Conservation (phyloP, 2,888 invertebrate species). For the Polia nebulosa region DNA sequence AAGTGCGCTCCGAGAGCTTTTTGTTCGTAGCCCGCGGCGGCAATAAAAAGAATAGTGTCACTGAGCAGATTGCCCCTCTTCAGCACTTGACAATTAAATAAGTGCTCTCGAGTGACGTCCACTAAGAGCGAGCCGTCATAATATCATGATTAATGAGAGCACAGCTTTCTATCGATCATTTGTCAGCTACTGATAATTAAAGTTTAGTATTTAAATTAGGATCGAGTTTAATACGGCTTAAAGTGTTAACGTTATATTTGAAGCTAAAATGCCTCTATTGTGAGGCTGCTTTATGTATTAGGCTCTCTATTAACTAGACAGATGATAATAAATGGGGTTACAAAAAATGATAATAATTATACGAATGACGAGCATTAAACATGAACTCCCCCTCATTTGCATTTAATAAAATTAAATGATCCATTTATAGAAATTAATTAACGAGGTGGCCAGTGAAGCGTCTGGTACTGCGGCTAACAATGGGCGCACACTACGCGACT, state of each 20-base stretch:
- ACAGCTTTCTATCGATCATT: slow-evolving; percentile 86
- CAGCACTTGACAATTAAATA: slow-evolving; percentile 90
- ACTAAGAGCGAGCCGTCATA: slow-evolving; percentile 85
- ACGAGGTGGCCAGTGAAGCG: slow-evolving; percentile 89
- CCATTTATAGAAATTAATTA: slow-evolving; percentile 91
- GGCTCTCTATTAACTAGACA: slow-evolving; percentile 43
- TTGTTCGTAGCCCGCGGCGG: slow-evolving; percentile 85
- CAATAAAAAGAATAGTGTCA: slow-evolving; percentile 89
- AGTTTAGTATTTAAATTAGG: slow-evolving; percentile 81
- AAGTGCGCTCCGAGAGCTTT: slow-evolving; percentile 87
- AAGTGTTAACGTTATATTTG: slow-evolving; percentile 65
- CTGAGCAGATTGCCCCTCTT: slow-evolving; percentile 89
- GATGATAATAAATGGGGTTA: slow-evolving; percentile 64
- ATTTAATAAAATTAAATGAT: slow-evolving; percentile 91
- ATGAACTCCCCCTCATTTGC: slow-evolving; percentile 88
- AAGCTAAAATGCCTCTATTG: slow-evolving; percentile 47
- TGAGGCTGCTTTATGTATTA: slow-evolving; percentile 41
- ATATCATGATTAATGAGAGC: slow-evolving; percentile 86
- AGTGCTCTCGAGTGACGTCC: slow-evolving; percentile 86
- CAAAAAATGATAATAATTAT: slow-evolving; percentile 74
- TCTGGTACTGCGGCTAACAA: slow-evolving; percentile 75
- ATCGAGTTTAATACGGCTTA: slow-evolving; percentile 71
- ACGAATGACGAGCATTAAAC: slow-evolving; percentile 75
- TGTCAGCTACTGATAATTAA: slow-evolving; percentile 89
- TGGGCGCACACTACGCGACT: slow-evolving; percentile 73